Base-by-base conservation (phyloP, 2,888 invertebrate genomes). In the Phymatocera aterrima region DNA sequence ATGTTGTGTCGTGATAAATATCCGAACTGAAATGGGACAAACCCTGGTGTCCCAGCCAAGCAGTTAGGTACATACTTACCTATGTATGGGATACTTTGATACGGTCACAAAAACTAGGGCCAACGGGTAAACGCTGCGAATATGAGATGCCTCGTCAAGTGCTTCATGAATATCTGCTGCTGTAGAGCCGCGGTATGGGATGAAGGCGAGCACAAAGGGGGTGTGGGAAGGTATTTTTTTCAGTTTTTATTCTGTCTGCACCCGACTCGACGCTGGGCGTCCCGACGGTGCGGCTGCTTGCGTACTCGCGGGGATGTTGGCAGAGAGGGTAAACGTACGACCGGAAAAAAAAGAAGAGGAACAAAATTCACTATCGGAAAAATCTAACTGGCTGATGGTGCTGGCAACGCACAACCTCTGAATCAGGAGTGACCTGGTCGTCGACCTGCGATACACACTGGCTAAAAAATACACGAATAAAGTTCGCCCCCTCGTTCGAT, bases 341-440 rank as follows among this genome's bases (percentile, higher is more conserved):
- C 21, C 57, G 12, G 40, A 34, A 37, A 37, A 15, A 15, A 78
- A 40, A 78, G 40, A 68, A 85, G 83, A 83, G 84, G 85, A 84
- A 83, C 83, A 78, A 85, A 88, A 86, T 87, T 87, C 86, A 88
- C 88, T 88, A 88, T 89, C 87, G 88, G 88, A 85, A 88, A 89
- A 88, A 88, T 88, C 88, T 88, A 88, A 85, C 86, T 84, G 18
- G 18, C 34, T 28, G 28, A 34, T 40, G 54, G 61, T 68, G 5
- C 24, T 68, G 51, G 51, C 34, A 72, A 48, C 72, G 72, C 72
- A 72, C 43, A 51, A 43, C 48, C 48, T 72, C 28, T n/a, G 61
- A 34, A n/a, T 68, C 72, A 31, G 31, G 48, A 51, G 51, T 28
- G 68, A 43, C 48, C 40, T 72, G 72, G 51, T 72, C 51, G 72